Evolutionary conservation across 2,888 invertebrate species (phyloP).

Genomic region (Graphium colonna): DNA sequence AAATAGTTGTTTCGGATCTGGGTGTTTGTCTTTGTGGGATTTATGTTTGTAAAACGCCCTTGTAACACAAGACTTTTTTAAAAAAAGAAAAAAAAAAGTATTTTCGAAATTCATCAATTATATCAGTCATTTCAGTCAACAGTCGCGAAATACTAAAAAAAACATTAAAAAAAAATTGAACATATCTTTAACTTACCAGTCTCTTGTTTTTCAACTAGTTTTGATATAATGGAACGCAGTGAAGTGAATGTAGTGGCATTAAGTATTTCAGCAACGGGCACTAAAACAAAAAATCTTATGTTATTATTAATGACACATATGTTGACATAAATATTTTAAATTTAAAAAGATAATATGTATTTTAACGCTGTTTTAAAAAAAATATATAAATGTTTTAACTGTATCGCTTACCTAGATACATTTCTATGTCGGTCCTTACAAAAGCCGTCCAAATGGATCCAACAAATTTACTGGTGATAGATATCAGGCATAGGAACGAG

Average conservation of each 20-base stretch:
- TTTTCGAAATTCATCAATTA: no score
- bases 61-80: no score
- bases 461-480: constrained; percentile 61
- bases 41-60: no score
- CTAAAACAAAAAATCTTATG: constrained; percentile 42
- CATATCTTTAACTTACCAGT: constrained; percentile 50
- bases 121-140: no score
- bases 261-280: constrained; percentile 61
- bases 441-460: constrained; percentile 71
- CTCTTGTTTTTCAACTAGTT: constrained; percentile 69
- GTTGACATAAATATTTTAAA: background rate
- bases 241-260: constrained; percentile 70
- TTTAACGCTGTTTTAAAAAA: background rate
- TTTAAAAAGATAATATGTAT: no score
- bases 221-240: constrained; percentile 67
- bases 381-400: constrained; percentile 4
- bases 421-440: constrained; percentile 59
- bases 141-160: background rate
- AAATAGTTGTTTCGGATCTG: no score
- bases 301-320: background rate
- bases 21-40: no score
- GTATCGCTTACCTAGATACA: constrained; percentile 57
- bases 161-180: no score
- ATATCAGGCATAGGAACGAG: constrained; percentile 61
- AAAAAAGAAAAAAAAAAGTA: no score